Evolutionary conservation across 2,113 vertebrate genomes (phyloP).

Genomic region (Colius striatus): DNA sequence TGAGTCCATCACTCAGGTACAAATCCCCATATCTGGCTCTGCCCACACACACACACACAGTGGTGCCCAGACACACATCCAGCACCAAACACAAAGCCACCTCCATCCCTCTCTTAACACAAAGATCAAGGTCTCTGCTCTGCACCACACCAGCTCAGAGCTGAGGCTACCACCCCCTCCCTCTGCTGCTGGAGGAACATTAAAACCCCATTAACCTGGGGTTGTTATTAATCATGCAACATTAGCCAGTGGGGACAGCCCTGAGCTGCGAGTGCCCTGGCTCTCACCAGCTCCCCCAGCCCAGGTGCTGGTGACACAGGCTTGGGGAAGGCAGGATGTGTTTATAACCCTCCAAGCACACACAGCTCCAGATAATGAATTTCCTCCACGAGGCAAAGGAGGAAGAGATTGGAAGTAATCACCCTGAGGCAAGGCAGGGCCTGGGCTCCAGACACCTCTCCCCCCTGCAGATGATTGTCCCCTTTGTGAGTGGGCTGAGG

Average conservation of each 20-base stretch:
- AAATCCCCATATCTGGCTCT: not conserved
- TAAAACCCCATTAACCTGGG: constrained; percentile 38
- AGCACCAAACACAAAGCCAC: not conserved
- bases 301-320: not conserved
- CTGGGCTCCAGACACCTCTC: not conserved
- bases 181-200: not conserved
- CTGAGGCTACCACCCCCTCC: not conserved
- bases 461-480: constrained; percentile 22
- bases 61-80: rapidly evolving
- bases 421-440: constrained; percentile 19
- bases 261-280: not conserved
- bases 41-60: rapidly evolving
- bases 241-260: constrained; percentile 23
- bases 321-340: not conserved
- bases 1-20: rapidly evolving
- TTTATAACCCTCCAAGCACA: not conserved
- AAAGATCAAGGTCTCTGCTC: not conserved
- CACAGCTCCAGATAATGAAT: constrained; percentile 12
- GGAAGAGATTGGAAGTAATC: constrained; percentile 51
- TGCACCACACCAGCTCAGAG: rapidly evolving
- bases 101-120: not conserved
- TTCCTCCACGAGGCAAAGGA: not conserved
- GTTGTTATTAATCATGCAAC: constrained; percentile 20
- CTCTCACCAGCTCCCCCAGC: not conserved
- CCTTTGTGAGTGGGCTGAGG: constrained; percentile 22